These are phyloP conservation scores for Pseudotriccus pelzelni DNA, from an alignment of 2,797 vertebrate genomes.

Conservation along the genomic window DNA sequence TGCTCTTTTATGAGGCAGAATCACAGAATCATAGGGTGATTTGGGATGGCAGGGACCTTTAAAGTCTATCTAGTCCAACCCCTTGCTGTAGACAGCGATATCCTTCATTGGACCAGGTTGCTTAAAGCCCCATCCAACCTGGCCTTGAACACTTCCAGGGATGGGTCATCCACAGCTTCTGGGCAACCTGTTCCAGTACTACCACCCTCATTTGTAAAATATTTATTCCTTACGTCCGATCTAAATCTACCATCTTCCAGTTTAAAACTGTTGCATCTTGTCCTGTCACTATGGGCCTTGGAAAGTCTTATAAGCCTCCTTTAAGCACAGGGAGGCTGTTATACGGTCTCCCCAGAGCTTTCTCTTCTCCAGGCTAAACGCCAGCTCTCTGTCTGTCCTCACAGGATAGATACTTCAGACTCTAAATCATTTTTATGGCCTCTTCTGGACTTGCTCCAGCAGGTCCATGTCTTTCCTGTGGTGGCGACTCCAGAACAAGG, in stretches of 20 bases:
- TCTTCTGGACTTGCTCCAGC: background rate
- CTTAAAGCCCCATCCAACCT: background rate
- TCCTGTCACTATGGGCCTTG: background rate
- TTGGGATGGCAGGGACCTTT: background rate
- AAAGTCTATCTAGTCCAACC: background rate
- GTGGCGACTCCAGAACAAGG: accelerated
- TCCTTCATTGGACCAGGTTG: background rate
- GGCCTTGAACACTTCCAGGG: background rate
- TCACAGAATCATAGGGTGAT: background rate
- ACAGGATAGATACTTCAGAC: accelerated
- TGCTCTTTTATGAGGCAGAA: background rate
- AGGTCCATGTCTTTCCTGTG: background rate
- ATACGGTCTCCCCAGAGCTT: accelerated
- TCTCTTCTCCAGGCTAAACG: background rate
- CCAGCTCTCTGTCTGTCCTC: background rate
- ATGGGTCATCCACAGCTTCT: background rate
- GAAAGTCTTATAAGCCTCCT: background rate
- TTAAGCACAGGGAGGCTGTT: background rate
- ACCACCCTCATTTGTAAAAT: background rate
- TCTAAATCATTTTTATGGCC: background rate
- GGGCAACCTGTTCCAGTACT: background rate
- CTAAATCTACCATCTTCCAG: background rate
- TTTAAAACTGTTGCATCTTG: background rate
- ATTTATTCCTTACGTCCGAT: accelerated
- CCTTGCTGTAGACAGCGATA: background rate